These are phyloP conservation scores for Ephydatia muelleri DNA, from an alignment of 37 sponge, comb jelly and placozoan species.

Conservation along the genomic window DNA sequence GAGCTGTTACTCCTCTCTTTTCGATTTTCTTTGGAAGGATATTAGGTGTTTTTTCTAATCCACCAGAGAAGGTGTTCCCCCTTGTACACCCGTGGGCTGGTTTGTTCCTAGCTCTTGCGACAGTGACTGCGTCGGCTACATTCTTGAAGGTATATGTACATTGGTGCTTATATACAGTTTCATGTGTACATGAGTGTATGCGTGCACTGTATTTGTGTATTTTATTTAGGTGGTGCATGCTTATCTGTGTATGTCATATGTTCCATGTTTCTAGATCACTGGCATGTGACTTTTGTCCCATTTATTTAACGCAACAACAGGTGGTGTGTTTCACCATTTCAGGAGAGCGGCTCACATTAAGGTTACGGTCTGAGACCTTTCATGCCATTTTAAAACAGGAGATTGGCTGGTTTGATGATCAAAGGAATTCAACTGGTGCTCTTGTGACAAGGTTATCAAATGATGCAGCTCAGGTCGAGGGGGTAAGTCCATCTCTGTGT, in stretches of 20 bases:
- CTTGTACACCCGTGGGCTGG: conserved; percentile 37
- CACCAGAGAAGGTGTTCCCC: conserved; percentile 4
- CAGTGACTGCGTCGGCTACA: conserved; percentile 31
- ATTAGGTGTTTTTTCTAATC: conserved; percentile 23
- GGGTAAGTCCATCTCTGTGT: conserved; percentile 49
- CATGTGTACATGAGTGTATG: conserved; percentile 19
- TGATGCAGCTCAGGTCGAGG: conserved; percentile 85
- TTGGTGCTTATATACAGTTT: background rate
- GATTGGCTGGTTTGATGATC: conserved; percentile 86
- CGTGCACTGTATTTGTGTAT: background rate
- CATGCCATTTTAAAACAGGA: conserved; percentile 79
- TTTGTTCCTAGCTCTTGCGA: conserved; percentile 46
- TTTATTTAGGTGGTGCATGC: background rate
- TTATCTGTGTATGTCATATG: background rate
- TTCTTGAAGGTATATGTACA: conserved; percentile 40
- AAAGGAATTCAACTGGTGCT: conserved; percentile 81
- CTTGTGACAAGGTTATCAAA: conserved; percentile 77
- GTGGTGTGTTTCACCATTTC: conserved; percentile 30
- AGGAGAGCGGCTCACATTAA: conserved; percentile 63
- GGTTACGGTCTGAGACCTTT: conserved; percentile 56
- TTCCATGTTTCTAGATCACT: too few relatives aligned
- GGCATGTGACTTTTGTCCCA: too few relatives aligned
- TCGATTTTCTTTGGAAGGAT: conserved; percentile 75
- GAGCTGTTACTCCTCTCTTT: conserved; percentile 61
- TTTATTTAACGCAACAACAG: too few relatives aligned